A percentile compares a stretch with the other conserved stretches of the same genome.
phyloP scores from a whole-genome alignment of 2,113 vertebrate genomes.

The Oryzias celebensis region DNA sequence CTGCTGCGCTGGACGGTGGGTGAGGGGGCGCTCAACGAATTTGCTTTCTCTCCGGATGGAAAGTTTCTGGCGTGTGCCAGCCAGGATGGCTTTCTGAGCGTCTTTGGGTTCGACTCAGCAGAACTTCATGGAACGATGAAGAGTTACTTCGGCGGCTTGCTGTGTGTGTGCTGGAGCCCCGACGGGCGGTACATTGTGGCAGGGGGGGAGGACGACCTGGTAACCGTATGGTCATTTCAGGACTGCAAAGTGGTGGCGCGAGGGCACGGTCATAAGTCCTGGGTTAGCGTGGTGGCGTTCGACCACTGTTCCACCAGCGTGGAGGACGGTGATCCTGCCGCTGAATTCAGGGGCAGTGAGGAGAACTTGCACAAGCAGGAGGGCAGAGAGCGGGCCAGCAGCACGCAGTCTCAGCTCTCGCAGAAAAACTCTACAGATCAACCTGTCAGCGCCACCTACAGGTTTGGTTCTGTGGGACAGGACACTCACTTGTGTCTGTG shows the following conservation, averaged over 20 bases:
- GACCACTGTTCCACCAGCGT: constrained; percentile 97
- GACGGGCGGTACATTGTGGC: constrained; percentile 96
- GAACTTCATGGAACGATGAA: constrained; percentile 98
- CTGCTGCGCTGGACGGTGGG: constrained; percentile 97
- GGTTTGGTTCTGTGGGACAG: constrained; percentile 97
- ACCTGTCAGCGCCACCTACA: constrained; percentile 93
- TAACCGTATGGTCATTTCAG: constrained; percentile 96
- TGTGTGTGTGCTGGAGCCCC: constrained; percentile 98
- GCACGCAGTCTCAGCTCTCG: constrained; percentile 91
- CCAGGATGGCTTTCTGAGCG: constrained; percentile 96
- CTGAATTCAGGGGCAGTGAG: constrained; percentile 94
- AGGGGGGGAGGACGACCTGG: constrained; percentile 96
- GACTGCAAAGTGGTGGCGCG: constrained; percentile 95
- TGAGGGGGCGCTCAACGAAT: constrained; percentile 96
- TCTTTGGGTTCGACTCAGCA: constrained; percentile 95
- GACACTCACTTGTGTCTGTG: constrained; percentile 97
- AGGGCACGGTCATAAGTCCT: constrained; percentile 96
- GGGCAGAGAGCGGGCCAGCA: constrained; percentile 91
- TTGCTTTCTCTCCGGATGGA: constrained; percentile 96
- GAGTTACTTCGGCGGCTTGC: constrained; percentile 97
- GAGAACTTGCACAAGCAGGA: constrained; percentile 96
- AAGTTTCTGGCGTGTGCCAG: constrained; percentile 96
- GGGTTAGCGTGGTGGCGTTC: constrained; percentile 97
- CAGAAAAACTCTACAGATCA: constrained; percentile 97
- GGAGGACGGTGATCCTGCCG: constrained; percentile 89